Evolutionary conservation across 2,113 vertebrate genomes (phyloP), one percentile per base, ranked within the genome.

Genomic region (Neogobius melanostomus): DNA sequence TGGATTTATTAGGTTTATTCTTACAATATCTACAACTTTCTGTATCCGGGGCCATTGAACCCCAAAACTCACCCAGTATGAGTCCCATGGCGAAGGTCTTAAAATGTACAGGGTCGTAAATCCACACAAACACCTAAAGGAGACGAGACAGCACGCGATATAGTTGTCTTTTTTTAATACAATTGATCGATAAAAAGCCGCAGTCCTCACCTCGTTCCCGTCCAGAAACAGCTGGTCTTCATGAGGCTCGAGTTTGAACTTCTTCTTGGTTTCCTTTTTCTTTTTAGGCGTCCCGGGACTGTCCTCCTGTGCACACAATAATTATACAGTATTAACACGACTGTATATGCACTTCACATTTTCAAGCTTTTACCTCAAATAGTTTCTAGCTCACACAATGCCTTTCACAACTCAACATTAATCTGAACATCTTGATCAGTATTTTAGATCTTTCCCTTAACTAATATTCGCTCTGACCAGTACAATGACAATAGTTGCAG

Each of bases 1-100:
- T 47, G 46, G 6, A 47, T 47, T 47, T 7, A 47, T 7, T 21
- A 21, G 21, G 21, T 21, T 21, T 21, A 21, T 21, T 21, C 21
- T 21, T 21, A 21, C 21, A 21, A 21, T 21, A 15, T n/a, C 53
- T 56, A 21, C n/a, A 16, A 8, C 7, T 21, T 9, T 9, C 17
- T 6, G 11, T 57, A 11, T 9, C 28, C 4, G 28, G 28, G 28
- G 28, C 28, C 28, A 36, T 3, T 36, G 3, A 36, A 36, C 28
- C 28, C 56, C 28, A 5, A 42, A 28, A 94, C 95, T 93, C 91
- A 99, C 98, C 98, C 68, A 99, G 94, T 46, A 99, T 95, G 79
- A 99, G 94, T 77, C 98, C 98, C 98, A 99, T 99, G 82, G 97
- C 97, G 90, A 99, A 99, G 0, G 98, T 98, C 92, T 99, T 99